Base-by-base conservation (phyloP, 1,140 invertebrate species). In the Hycleus cichorii region DNA sequence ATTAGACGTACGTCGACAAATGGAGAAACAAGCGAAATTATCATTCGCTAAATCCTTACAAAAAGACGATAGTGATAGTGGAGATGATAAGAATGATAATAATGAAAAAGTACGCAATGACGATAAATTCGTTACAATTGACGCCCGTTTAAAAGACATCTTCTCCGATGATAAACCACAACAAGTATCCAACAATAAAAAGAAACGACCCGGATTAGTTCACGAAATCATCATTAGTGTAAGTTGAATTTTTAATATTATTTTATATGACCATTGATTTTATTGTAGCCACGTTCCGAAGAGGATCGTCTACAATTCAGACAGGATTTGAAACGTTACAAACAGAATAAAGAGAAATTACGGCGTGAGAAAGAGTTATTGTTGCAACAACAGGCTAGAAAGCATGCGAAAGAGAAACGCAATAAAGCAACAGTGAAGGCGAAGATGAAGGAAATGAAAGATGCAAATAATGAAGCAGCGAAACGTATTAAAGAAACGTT, bases 401-500 rank as follows among this genome's bases (percentile, higher is more conserved):
- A 24, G 11, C 57, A 8, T 64, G 55, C 47, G 61, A 70, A 65
- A 46, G 58, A 27, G 45, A 57, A 49, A 12, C 53, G 32, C 27
- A 54, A 66, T 45, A 62, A 59, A 75, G 73, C 58, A 72, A 74
- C 63, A 69, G 74, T 63, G 1, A 73, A 70, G 57, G 57, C 58
- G 0, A 66, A 67, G 49, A 64, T 70, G 27, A 71, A 63, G 50
- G 68, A 72, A 65, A 68, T 78, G 39, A 67, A 76, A 8, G 80
- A 82, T 63, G 79, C 77, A 7, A 72, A 74, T 51, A 74, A 57
- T 55, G 78, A 80, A 51, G 64, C 58, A n/a, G 81, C 81, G 27
- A 76, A 82, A 42, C 81, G 81, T 66, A 89, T 91, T 45, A 95
- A 94, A 74, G 93, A 97, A 64, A 81, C 84, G 49, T 97, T 97